Evolutionary conservation across 2,113 vertebrate species (phyloP).

Genomic region (Xiphophorus maculatus): DNA sequence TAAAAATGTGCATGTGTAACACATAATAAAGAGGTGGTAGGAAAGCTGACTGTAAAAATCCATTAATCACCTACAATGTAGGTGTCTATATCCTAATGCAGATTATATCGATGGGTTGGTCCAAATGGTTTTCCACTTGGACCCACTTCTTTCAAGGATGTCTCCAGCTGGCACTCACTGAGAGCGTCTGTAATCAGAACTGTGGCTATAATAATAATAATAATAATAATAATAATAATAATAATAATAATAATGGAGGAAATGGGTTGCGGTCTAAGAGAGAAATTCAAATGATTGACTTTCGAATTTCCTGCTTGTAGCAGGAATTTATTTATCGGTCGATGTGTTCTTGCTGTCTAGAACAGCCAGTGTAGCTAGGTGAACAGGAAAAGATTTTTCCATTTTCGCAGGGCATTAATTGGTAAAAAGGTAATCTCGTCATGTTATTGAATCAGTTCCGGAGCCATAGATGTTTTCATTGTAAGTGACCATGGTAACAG

Average conservation of each 20-base stretch:
- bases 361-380: too few relatives aligned
- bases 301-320: too few relatives aligned
- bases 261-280: slow-evolving; percentile 12
- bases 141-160: slow-evolving; percentile 11
- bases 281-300: not conserved
- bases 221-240: not conserved
- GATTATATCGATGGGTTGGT: slow-evolving; percentile 15
- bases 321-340: too few relatives aligned
- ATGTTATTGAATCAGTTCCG: not conserved
- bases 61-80: too few relatives aligned
- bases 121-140: slow-evolving; percentile 35
- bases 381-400: too few relatives aligned
- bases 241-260: slow-evolving; percentile 24
- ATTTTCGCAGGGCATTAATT: not conserved
- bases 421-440: not conserved
- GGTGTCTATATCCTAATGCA: not conserved
- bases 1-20: too few relatives aligned
- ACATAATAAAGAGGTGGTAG: too few relatives aligned
- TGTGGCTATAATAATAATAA: slow-evolving; percentile 22
- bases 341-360: too few relatives aligned
- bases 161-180: slow-evolving; percentile 43
- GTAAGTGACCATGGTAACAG: not conserved
- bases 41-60: too few relatives aligned
- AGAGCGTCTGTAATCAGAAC: slow-evolving; percentile 20
- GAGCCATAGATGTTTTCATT: not conserved